These are phyloP conservation scores for Apodemia duryi DNA, from an alignment of 2,888 invertebrate species.

Conservation along the genomic window DNA sequence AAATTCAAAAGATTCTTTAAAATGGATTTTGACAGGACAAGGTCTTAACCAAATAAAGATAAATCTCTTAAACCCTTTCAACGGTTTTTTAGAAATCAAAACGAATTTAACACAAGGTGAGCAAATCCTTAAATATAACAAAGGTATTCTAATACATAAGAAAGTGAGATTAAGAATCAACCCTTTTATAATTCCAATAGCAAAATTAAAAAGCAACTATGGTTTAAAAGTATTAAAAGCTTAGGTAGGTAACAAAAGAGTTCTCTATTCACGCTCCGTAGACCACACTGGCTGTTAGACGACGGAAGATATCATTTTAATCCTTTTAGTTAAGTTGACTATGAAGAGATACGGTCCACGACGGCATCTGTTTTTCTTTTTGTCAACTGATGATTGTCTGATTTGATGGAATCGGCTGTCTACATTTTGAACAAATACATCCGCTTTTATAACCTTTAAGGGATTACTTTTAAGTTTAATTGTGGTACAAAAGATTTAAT, in stretches of 20 bases:
- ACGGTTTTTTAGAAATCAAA: conserved; percentile 42
- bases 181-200: conserved; percentile 63
- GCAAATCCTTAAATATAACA: conserved; percentile 49
- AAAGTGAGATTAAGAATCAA: conserved; percentile 68
- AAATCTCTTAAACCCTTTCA: conserved; percentile 34
- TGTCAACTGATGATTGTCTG: conserved; percentile 38
- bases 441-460: conserved; percentile 14
- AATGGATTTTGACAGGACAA: conserved; percentile 2
- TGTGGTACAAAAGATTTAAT: no score
- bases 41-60: conserved; percentile 26
- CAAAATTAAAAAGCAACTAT: conserved; percentile 74
- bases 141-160: conserved; percentile 55
- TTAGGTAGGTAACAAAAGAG: conserved; percentile 68
- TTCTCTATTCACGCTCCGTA: conserved; percentile 67
- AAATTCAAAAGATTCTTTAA: conserved; percentile 10
- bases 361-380: conserved; percentile 66
- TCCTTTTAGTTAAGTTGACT: conserved; percentile 79
- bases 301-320: conserved; percentile 78
- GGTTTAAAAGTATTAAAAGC: conserved; percentile 76
- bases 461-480: no score
- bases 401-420: conserved; percentile 25
- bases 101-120: conserved; percentile 54
- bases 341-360: conserved; percentile 74
- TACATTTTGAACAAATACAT: conserved; percentile 26
- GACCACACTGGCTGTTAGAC: conserved; percentile 75